Percentiles rank a stretch among this genome's conserved stretches.
Evolutionary conservation across 1,140 invertebrate genomes (phyloP).

Genomic region (Zaprionus ghesquierei): DNA sequence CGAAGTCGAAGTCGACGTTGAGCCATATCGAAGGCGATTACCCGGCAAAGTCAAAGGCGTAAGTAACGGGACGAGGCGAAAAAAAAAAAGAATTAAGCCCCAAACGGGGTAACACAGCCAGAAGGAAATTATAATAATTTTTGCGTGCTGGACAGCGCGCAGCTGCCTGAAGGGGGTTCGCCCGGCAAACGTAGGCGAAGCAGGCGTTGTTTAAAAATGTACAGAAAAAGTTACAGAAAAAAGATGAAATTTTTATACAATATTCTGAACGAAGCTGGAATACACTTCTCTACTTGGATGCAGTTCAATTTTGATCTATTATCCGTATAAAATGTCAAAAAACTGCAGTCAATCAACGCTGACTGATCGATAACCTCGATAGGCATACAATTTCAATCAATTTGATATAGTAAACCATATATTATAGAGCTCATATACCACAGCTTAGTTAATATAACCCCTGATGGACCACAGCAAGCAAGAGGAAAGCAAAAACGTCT

Average conservation of each 20-base stretch:
- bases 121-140: conserved; percentile 71
- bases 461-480: neutral
- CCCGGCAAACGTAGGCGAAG: too few relatives aligned
- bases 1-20: conserved; percentile 16
- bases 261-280: neutral
- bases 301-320: too few relatives aligned
- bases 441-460: neutral
- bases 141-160: conserved; percentile 60
- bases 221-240: conserved; percentile 8
- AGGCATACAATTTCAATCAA: too few relatives aligned
- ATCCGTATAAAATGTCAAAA: too few relatives aligned
- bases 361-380: too few relatives aligned
- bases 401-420: neutral
- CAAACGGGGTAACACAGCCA: conserved; percentile 24
- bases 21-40: conserved; percentile 25
- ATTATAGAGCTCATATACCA: too few relatives aligned
- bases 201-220: conserved; percentile 49
- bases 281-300: neutral
- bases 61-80: conserved; percentile 4
- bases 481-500: conserved; percentile 7
- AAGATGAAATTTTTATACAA: neutral
- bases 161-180: conserved; percentile 5
- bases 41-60: conserved; percentile 28
- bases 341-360: too few relatives aligned
- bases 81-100: conserved; percentile 2